phyloP scores from a whole-genome alignment of 2,888 invertebrate species.

The Hypselothyrea guttata region DNA sequence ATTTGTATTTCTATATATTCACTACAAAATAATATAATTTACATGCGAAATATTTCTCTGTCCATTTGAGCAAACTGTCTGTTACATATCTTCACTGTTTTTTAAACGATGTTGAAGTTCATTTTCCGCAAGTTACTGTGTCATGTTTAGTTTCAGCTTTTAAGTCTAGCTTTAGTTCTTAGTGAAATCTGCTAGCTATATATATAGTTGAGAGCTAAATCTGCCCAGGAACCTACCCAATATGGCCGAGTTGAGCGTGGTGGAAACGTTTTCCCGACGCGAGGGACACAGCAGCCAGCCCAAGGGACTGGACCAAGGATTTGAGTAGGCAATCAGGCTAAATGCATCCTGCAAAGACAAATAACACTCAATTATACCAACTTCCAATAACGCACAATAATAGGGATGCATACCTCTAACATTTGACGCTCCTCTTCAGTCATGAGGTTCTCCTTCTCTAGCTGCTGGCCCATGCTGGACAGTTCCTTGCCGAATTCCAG shows the following conservation, averaged over 20 bases:
- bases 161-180: no score
- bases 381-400: not conserved
- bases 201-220: not conserved
- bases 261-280: constrained; percentile 96
- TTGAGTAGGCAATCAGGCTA: constrained; percentile 97
- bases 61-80: no score
- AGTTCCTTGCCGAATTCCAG: constrained; percentile 96
- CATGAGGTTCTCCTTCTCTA: constrained; percentile 91
- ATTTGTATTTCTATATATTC: no score
- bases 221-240: constrained; percentile 86
- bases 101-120: no score
- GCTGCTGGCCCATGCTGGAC: constrained; percentile 93
- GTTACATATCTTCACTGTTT: no score
- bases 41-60: no score
- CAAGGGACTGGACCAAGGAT: constrained; percentile 98
- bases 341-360: constrained; percentile 91
- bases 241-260: constrained; percentile 98
- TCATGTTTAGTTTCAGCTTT: no score
- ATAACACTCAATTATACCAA: not conserved
- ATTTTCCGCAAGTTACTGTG: no score
- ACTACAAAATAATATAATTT: no score
- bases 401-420: constrained; percentile 87
- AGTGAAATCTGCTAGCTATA: not conserved
- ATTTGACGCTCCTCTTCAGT: constrained; percentile 92
- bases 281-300: constrained; percentile 98